Evolutionary conservation across 1,140 invertebrate genomes (phyloP), one percentile per base, ranked within the genome.

Genomic region (Maniola jurtina): DNA sequence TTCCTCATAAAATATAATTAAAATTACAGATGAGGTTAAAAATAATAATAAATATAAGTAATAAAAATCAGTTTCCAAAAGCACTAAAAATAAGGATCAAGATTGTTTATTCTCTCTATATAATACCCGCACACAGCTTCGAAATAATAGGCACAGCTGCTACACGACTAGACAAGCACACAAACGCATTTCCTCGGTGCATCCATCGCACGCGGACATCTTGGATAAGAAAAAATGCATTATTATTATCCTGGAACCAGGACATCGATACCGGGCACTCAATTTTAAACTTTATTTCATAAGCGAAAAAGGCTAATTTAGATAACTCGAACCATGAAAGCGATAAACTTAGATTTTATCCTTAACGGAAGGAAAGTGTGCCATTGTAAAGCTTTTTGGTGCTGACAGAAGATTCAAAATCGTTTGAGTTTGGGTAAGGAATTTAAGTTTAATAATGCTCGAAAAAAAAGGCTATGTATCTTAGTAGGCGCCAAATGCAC

Each of bases 91-190:
- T n/a, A 57, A 57, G 35, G 50, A 56, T 64, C 83, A 86, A 81
- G 70, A 66, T 59, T 25, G 50, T 16, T 64, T 36, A 40, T 9
- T 72, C 71, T 40, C 45, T n/a, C 61, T 72, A 72, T 40, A 71
- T 57, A 59, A 68, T 64, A 70, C 68, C 66, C 63, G 68, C 72
- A 77, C 75, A 79, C 75, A 72, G 64, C 48, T 54, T 56, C 55
- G 59, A 68, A 81, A 88, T 87, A 88, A 89, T 88, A 88, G 83
- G 78, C 82, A 85, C 87, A 89, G 82, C 87, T 88, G 87, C 84
- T 86, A 84, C 72, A 76, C 73, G 79, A 82, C 71, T 82, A 84
- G 73, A 86, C 71, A 75, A 77, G 81, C 84, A 88, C 86, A 78
- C 71, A 81, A 57, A 76, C 77, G 66, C 33, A 72, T 33, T 64